phyloP scores from a whole-genome alignment of 2,797 vertebrate species.

The Agapornis canus region DNA sequence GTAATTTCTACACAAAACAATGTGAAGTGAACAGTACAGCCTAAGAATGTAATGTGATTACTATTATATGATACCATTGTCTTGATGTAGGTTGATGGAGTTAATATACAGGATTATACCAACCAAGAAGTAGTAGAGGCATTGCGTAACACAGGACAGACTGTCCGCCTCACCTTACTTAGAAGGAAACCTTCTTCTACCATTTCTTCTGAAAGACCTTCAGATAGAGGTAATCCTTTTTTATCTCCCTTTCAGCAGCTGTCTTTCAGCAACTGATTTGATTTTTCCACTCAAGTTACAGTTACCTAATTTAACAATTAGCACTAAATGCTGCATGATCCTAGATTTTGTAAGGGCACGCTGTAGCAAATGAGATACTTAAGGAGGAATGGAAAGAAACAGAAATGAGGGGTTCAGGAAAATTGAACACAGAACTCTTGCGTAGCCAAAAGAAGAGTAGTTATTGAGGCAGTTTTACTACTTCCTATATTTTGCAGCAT shows the following conservation, averaged over 20 bases:
- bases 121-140: constrained; percentile 92
- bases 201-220: constrained; percentile 66
- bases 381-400: background rate
- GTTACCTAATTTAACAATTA: background rate
- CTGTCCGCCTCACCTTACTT: constrained; percentile 87
- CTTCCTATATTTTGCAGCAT: background rate
- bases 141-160: constrained; percentile 84
- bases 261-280: background rate
- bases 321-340: background rate
- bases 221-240: constrained; percentile 80
- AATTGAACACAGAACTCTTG: background rate
- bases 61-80: background rate
- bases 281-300: background rate
- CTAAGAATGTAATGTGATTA: background rate
- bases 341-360: background rate
- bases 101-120: constrained; percentile 88
- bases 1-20: background rate
- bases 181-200: constrained; percentile 73
- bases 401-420: background rate
- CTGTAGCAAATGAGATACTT: background rate
- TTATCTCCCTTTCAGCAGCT: background rate
- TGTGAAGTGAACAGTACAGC: background rate
- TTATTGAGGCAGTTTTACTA: background rate
- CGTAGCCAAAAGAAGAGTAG: background rate
- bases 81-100: constrained; percentile 83